These are phyloP conservation scores for Gambusia yucatana DNA, from an alignment of 2,797 vertebrate species.

Conservation along the genomic window DNA sequence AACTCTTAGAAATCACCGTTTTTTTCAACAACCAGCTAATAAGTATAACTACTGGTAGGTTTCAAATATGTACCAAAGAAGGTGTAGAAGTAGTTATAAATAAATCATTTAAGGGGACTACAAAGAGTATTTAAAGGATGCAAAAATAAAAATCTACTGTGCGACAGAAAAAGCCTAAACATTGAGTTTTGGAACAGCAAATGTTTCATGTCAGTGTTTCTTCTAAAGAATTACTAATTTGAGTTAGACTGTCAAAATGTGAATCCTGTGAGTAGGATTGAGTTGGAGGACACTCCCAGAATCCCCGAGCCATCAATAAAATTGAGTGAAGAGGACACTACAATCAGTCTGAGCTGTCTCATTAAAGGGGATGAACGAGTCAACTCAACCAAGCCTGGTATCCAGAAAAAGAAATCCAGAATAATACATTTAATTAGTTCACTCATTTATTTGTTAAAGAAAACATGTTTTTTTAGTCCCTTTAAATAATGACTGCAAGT, in stretches of 20 bases:
- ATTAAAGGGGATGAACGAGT: constrained; percentile 36
- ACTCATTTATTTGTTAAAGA: constrained; percentile 37
- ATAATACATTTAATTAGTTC: constrained; percentile 36
- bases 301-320: constrained; percentile 60
- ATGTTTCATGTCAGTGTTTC: constrained; percentile 6
- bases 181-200: constrained; percentile 22
- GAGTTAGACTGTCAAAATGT: constrained; percentile 42
- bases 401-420: constrained; percentile 26
- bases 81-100: constrained; percentile 10
- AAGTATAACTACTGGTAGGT: constrained; percentile 6
- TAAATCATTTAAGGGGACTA: constrained; percentile 33
- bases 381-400: constrained; percentile 38
- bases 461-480: constrained; percentile 46
- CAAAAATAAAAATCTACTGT: constrained; percentile 13
- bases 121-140: constrained; percentile 32
- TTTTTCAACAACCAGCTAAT: constrained; percentile 35
- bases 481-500: constrained; percentile 33
- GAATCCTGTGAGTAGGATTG: constrained; percentile 46
- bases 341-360: constrained; percentile 46
- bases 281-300: constrained; percentile 50
- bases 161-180: constrained; percentile 16
- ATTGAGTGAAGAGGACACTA: constrained; percentile 51
- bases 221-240: constrained; percentile 48
- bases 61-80: constrained; percentile 23
- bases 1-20: constrained; percentile 27